These are phyloP conservation scores for Trypoxylus dichotomus DNA, from an alignment of 1,140 invertebrate species.

Conservation along the genomic window DNA sequence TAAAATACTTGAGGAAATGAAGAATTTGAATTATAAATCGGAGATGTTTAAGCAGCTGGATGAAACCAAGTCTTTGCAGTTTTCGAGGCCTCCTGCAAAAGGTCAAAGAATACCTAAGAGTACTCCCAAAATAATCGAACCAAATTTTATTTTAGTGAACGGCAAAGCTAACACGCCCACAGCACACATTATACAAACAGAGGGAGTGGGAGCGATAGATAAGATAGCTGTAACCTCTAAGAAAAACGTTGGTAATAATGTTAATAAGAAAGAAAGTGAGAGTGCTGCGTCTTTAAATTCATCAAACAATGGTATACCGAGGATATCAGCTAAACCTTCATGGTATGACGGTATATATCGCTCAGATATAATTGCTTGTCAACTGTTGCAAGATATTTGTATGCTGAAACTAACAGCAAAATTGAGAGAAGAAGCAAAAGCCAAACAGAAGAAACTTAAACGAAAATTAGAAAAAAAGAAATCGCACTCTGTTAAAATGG, in stretches of 20 bases:
- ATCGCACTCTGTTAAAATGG: not conserved
- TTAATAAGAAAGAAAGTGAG: not conserved
- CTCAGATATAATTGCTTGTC: conserved; percentile 10
- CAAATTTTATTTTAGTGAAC: not conserved
- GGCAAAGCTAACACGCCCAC: not conserved
- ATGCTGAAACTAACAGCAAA: conserved; percentile 15
- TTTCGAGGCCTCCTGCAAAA: not conserved
- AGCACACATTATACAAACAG: not conserved
- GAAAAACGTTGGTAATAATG: not conserved
- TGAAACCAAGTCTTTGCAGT: not conserved
- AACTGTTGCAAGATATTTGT: not conserved
- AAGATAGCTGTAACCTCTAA: not conserved
- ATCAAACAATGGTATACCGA: not conserved
- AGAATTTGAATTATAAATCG: not conserved
- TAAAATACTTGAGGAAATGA: not conserved
- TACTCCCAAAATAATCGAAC: not conserved
- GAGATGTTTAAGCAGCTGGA: not conserved
- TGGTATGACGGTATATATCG: not conserved
- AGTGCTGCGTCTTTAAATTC: not conserved
- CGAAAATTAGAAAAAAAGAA: not conserved
- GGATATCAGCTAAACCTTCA: not conserved
- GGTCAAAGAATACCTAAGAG: not conserved
- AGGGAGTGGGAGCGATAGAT: not conserved
- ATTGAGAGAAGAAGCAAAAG: not conserved
- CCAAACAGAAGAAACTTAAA: conserved; percentile 17